These are phyloP conservation scores for Galeopterus variegatus DNA, from an alignment of 2,113 vertebrate species.

Conservation along the genomic window DNA sequence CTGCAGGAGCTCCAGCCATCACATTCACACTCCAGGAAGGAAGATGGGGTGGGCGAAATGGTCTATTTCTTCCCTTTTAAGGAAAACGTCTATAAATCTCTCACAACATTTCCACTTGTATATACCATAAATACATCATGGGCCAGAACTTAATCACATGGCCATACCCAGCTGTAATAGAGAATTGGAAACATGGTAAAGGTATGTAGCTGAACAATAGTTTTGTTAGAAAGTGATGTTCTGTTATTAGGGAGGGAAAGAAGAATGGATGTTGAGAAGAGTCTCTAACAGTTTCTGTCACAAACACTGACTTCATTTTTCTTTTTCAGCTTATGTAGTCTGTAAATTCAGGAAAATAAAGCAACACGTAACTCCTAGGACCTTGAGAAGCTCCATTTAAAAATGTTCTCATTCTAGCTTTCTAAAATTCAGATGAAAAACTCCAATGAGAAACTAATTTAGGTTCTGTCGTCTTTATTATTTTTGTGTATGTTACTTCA, in stretches of 20 bases:
- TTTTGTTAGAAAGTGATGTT: neutral
- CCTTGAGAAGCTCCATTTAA: neutral
- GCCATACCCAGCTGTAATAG: neutral
- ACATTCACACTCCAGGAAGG: neutral
- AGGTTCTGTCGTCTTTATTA: neutral
- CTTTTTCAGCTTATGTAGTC: constrained; percentile 20
- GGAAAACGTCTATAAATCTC: neutral
- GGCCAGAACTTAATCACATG: neutral
- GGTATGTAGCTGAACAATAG: neutral
- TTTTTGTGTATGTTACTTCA: neutral
- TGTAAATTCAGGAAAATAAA: constrained; percentile 39
- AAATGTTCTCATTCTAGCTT: neutral
- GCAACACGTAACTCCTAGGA: neutral
- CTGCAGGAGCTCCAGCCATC: neutral
- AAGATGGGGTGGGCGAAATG: neutral
- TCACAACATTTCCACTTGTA: neutral
- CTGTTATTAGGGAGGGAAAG: neutral
- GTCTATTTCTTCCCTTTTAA: neutral
- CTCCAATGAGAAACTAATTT: neutral
- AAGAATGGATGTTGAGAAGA: neutral
- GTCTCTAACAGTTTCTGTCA: neutral
- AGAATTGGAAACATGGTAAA: neutral
- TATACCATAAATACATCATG: neutral
- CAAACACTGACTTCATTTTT: neutral
- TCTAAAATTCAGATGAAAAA: neutral